phyloP scores from a whole-genome alignment of 2,113 vertebrate species.

The Romanogobio albipinnatus region DNA sequence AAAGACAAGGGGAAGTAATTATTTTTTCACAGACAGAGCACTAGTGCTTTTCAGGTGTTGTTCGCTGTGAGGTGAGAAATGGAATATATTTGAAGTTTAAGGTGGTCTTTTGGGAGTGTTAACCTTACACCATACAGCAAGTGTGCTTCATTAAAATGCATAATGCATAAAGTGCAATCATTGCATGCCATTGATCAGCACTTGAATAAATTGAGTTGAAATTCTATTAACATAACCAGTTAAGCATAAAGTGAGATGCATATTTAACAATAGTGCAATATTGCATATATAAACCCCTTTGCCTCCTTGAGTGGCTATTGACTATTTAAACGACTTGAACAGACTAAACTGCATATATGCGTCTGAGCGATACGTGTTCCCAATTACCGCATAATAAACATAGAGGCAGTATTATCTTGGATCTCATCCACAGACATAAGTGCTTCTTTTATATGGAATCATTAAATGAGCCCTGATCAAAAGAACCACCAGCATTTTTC shows the following conservation, averaged over 20 bases:
- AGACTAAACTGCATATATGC: slow-evolving; percentile 13
- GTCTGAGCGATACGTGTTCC: slow-evolving; percentile 3
- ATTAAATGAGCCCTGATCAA: slow-evolving; percentile 31
- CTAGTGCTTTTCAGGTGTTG: slow-evolving; percentile 77
- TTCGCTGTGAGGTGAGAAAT: slow-evolving; percentile 72
- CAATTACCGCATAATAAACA: slow-evolving; percentile 24
- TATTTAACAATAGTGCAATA: slow-evolving; percentile 66
- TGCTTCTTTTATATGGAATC: slow-evolving; percentile 4
- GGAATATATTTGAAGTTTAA: slow-evolving; percentile 79
- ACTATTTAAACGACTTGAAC: slow-evolving; percentile 8
- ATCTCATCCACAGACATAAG: slow-evolving; percentile 26
- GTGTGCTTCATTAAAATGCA: slow-evolving; percentile 85
- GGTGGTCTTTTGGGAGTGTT: slow-evolving; percentile 88
- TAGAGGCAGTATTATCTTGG: slow-evolving; percentile 9
- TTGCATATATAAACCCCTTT: slow-evolving; percentile 55
- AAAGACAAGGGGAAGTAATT: slow-evolving; percentile 72
- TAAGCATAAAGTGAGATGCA: slow-evolving; percentile 79
- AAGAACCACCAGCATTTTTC: background rate
- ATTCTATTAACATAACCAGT: slow-evolving; percentile 86
- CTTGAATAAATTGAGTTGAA: slow-evolving; percentile 94
- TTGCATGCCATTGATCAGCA: slow-evolving; percentile 94
- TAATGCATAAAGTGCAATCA: slow-evolving; percentile 90
- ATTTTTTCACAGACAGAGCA: slow-evolving; percentile 65
- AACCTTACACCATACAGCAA: slow-evolving; percentile 87
- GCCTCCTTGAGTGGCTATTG: slow-evolving; percentile 10